phyloP scores from a whole-genome alignment of 2,888 invertebrate species.

The Sinohyriopsis cumingii region DNA sequence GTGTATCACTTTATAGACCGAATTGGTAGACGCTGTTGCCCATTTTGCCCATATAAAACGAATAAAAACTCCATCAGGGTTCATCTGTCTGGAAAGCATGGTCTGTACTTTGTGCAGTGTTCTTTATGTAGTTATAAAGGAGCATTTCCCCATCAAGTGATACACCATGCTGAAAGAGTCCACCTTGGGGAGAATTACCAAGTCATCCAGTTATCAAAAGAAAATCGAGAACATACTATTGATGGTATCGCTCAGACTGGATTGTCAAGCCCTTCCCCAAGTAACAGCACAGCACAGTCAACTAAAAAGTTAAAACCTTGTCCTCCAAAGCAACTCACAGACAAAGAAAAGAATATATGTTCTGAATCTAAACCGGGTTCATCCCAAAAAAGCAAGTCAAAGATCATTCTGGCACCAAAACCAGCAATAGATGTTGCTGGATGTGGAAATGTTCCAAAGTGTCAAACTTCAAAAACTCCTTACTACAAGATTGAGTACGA shows the following conservation, averaged over 20 bases:
- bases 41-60: conserved; percentile 37
- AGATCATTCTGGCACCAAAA: too few species aligned
- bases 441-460: conserved; percentile 16
- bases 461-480: conserved; percentile 37
- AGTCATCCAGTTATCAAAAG: conserved; percentile 34
- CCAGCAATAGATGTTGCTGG: too few species aligned
- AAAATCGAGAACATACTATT: conserved; percentile 28
- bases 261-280: too few species aligned
- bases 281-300: too few species aligned
- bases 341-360: too few species aligned
- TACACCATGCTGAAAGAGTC: conserved; percentile 30
- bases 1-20: conserved; percentile 34
- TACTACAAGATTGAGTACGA: conserved; percentile 31
- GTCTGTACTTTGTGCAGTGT: conserved; percentile 36
- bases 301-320: too few species aligned
- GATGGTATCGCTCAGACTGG: too few species aligned
- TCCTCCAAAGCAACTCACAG: too few species aligned
- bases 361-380: too few species aligned
- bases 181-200: conserved; percentile 31
- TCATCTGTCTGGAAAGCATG: conserved; percentile 36
- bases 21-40: conserved; percentile 33
- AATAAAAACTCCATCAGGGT: conserved; percentile 37
- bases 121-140: conserved; percentile 37
- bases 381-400: too few species aligned
- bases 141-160: conserved; percentile 38